Conservation (phyloP, 2,888 invertebrate species). For the Acanthopleura granulata region DNA sequence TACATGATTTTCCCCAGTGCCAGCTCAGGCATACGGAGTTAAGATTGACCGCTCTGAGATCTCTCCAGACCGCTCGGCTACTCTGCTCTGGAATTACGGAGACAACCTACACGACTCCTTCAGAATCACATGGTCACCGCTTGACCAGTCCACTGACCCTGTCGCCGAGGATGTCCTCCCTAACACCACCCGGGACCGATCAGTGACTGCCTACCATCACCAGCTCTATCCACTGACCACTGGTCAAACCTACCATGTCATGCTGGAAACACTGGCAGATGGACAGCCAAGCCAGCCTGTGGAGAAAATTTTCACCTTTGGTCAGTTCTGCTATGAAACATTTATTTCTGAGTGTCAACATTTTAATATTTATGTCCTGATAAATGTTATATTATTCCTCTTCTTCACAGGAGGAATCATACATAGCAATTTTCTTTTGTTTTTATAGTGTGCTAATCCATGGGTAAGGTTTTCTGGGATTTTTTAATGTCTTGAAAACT, state of each 20-base stretch:
- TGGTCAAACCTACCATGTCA: slow-evolving; percentile 1
- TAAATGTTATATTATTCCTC: no score
- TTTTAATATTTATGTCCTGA: no score
- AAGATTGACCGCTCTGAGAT: not conserved
- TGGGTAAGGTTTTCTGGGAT: no score
- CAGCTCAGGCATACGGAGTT: not conserved
- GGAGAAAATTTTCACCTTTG: slow-evolving; percentile 1
- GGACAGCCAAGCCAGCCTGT: not conserved
- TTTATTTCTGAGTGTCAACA: no score
- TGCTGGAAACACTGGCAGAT: not conserved
- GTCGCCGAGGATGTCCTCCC: not conserved
- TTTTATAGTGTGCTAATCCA: no score
- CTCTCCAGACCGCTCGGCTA: not conserved
- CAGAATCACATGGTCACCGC: not conserved
- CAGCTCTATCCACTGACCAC: not conserved
- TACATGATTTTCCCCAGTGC: not conserved
- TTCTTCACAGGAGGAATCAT: no score
- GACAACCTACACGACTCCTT: not conserved
- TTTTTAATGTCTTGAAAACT: no score
- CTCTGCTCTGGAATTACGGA: not conserved
- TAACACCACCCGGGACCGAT: not conserved
- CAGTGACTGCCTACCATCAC: not conserved
- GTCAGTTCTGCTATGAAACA: not conserved
- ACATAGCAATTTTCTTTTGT: no score
- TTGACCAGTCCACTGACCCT: not conserved